phyloP scores from a whole-genome alignment of 1,140 invertebrate genomes.

The Pogonognathellus flavescens region DNA sequence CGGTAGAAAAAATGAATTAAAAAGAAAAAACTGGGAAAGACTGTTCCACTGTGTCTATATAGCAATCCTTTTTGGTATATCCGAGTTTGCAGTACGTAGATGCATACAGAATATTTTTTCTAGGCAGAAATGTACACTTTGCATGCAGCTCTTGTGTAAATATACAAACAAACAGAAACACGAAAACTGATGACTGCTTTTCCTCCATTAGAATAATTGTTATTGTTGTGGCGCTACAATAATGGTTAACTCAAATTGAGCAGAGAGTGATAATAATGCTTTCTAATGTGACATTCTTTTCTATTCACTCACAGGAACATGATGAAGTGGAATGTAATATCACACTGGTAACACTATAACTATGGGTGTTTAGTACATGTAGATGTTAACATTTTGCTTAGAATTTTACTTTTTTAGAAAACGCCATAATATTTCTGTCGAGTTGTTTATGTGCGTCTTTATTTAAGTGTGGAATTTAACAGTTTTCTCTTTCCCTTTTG shows the following conservation, averaged over 20 bases:
- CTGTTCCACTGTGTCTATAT: no score
- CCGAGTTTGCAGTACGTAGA: no score
- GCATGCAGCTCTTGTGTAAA: no score
- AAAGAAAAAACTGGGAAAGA: no score
- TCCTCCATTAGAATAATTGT: slow-evolving; percentile 40
- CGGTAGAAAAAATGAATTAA: no score
- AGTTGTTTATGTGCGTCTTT: neutral
- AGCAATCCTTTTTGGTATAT: no score
- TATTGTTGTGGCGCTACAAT: slow-evolving; percentile 34
- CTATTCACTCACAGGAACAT: neutral
- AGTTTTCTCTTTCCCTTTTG: neutral
- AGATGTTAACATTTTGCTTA: no score
- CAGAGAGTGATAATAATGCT: slow-evolving; percentile 15
- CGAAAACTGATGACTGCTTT: slow-evolving; percentile 11
- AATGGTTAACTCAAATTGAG: slow-evolving; percentile 17
- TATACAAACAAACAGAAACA: neutral
- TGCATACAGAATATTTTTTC: no score
- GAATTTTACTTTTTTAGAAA: neutral
- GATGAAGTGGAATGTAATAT: no score
- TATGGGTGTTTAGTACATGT: no score
- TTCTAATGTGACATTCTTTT: slow-evolving; percentile 5
- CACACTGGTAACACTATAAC: no score
- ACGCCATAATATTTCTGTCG: neutral
- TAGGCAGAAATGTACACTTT: no score
- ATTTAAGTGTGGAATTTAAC: slow-evolving; percentile 18